Conservation (phyloP, 2,113 vertebrate genomes). For the Axis porcinus region DNA sequence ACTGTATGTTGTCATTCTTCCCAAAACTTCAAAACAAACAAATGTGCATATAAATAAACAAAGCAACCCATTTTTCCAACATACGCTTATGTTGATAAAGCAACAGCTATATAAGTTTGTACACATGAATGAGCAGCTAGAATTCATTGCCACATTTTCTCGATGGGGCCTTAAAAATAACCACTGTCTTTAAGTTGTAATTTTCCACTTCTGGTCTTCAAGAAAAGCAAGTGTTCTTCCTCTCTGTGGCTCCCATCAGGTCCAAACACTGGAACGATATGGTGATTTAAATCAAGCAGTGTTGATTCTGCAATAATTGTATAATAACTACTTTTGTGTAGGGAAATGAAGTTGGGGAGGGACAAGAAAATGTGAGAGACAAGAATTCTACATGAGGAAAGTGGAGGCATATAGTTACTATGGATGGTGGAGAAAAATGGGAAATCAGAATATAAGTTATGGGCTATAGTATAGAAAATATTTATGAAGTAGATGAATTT, state of each 20-base stretch:
- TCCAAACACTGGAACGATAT: background rate
- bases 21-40: background rate
- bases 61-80: background rate
- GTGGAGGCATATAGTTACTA: background rate
- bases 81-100: slow-evolving; percentile 56
- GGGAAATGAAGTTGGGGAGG: background rate
- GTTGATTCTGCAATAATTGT: background rate
- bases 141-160: background rate
- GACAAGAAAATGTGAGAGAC: background rate
- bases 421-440: background rate
- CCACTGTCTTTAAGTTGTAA: slow-evolving; percentile 21
- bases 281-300: background rate
- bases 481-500: background rate
- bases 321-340: background rate
- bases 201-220: slow-evolving; percentile 28
- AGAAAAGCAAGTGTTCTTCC: background rate
- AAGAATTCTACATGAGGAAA: background rate
- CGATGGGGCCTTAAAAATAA: slow-evolving; percentile 28
- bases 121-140: slow-evolving; percentile 35
- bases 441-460: background rate
- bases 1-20: background rate
- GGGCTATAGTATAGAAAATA: background rate
- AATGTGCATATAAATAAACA: slow-evolving; percentile 25
- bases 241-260: background rate
- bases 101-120: background rate